These are phyloP conservation scores for Tholera decimalis DNA, from an alignment of 2,888 invertebrate genomes.

Conservation along the genomic window DNA sequence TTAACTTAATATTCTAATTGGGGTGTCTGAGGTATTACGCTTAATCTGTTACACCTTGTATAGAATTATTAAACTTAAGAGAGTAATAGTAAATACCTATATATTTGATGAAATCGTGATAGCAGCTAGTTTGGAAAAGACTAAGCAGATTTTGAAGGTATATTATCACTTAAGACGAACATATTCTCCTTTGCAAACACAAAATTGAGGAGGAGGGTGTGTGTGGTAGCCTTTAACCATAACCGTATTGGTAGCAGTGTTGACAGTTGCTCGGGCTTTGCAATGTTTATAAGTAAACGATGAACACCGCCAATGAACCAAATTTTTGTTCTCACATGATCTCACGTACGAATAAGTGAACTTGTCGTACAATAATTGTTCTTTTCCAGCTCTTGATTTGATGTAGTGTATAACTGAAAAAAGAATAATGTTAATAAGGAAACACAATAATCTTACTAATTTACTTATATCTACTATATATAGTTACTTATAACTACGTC, in stretches of 20 bases:
- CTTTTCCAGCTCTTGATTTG: conserved; percentile 2
- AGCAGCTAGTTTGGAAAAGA: too few relatives aligned
- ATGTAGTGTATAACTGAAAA: not conserved
- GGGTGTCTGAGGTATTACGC: too few relatives aligned
- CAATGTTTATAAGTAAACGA: conserved; percentile 44
- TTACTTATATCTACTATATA: not conserved
- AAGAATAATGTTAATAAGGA: not conserved
- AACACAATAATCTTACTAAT: not conserved
- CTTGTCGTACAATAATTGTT: not conserved
- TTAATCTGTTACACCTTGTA: too few relatives aligned
- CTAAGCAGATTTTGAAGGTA: too few relatives aligned
- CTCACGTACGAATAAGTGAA: conserved; percentile 19
- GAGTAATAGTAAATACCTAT: too few relatives aligned
- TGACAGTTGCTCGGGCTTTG: conserved; percentile 19
- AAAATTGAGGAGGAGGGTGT: conserved; percentile 21
- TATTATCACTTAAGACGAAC: conserved; percentile 6
- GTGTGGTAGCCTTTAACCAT: conserved; percentile 25
- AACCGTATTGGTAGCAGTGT: not conserved
- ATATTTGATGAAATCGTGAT: too few relatives aligned
- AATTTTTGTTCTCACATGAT: not conserved
- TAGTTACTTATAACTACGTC: too few relatives aligned
- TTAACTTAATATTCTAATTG: too few relatives aligned
- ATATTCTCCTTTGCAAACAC: conserved; percentile 17
- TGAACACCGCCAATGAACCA: conserved; percentile 49
- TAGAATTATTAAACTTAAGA: too few relatives aligned